These are phyloP conservation scores for Acrocephalus scirpaceus DNA, from an alignment of 2,797 vertebrate genomes.

Conservation along the genomic window DNA sequence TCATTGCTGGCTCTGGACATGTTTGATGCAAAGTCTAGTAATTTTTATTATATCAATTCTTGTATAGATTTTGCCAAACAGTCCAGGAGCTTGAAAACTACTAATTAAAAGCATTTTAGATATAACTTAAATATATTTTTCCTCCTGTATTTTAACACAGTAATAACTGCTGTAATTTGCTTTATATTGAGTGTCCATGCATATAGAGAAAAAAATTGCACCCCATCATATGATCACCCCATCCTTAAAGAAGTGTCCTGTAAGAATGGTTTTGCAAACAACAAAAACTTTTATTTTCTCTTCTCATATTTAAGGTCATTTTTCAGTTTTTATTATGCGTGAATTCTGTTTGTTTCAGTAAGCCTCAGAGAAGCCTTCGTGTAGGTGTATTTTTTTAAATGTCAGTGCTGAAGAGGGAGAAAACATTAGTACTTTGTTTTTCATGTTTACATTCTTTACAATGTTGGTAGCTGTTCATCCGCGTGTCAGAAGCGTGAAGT, in stretches of 20 bases:
- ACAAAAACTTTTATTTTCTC: neutral
- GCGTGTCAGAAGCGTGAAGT: neutral
- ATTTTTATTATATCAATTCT: neutral
- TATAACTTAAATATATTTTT: neutral
- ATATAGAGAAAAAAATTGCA: neutral
- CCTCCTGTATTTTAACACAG: neutral
- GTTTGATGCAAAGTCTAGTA: neutral
- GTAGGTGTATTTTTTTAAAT: neutral
- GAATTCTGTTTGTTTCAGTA: neutral
- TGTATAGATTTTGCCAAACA: neutral
- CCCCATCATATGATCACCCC: fast-evolving
- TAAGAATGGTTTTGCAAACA: neutral
- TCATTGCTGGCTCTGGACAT: neutral
- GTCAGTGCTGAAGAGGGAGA: neutral
- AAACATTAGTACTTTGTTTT: neutral
- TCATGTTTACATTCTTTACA: neutral
- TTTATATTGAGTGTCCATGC: neutral
- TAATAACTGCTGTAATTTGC: neutral
- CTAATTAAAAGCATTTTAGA: neutral
- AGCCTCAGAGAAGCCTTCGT: neutral
- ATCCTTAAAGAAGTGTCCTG: neutral
- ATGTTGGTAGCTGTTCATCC: neutral
- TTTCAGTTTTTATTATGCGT: neutral
- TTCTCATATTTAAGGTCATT: neutral
- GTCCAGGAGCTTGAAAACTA: neutral